Conservation (phyloP, 2,113 vertebrate genomes). For the Bettongia penicillata region DNA sequence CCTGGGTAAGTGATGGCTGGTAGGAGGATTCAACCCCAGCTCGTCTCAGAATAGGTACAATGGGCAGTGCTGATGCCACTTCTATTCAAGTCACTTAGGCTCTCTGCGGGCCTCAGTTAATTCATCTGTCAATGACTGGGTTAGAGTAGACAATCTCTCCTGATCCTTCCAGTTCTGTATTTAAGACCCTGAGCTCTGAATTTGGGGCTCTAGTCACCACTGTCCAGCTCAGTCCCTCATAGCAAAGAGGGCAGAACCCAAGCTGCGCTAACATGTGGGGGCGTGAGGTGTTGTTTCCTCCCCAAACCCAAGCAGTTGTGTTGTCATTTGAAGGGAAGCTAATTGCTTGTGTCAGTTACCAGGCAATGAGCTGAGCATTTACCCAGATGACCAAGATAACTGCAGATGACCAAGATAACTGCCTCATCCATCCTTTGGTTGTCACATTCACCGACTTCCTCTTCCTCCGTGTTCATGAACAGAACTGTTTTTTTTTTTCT, state of each 20-base stretch:
- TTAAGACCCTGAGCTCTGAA: neutral
- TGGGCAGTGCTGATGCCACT: neutral
- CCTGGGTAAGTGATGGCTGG: neutral
- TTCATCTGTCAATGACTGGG: neutral
- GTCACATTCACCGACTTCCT: neutral
- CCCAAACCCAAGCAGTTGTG: neutral
- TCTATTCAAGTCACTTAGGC: neutral
- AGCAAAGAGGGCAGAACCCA: neutral
- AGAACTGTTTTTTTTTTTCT: neutral
- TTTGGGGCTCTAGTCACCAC: neutral
- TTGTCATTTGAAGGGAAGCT: neutral
- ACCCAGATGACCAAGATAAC: neutral
- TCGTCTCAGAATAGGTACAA: neutral
- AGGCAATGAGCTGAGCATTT: neutral
- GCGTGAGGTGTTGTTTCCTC: neutral
- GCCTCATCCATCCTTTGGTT: neutral
- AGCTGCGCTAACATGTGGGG: too few relatives aligned
- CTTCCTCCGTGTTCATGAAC: neutral
- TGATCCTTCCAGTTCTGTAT: neutral
- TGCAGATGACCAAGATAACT: neutral
- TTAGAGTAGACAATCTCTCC: neutral
- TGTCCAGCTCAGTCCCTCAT: neutral
- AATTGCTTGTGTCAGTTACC: neutral
- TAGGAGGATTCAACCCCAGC: neutral
- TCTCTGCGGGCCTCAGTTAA: conserved; percentile 5